Conservation (phyloP, 2,888 invertebrate genomes). For the Acutogordius australiensis region DNA sequence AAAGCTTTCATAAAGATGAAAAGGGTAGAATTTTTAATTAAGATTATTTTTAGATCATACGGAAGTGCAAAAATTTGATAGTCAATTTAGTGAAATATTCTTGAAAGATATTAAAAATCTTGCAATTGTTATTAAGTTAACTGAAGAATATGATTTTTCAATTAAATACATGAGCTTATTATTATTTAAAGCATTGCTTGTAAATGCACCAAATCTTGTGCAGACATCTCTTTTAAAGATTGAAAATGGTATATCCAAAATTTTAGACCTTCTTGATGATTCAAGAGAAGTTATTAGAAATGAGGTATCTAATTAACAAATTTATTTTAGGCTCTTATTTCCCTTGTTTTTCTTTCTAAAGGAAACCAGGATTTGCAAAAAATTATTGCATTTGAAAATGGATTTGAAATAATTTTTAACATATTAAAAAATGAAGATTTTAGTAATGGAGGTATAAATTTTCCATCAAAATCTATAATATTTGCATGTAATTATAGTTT, state of each 20-base stretch:
- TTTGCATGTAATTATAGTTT: not conserved
- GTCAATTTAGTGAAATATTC: constrained; percentile 6
- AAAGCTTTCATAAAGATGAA: no score
- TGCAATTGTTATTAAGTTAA: not conserved
- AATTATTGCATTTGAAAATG: constrained; percentile 94
- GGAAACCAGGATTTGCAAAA: constrained; percentile 89
- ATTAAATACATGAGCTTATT: constrained; percentile 65
- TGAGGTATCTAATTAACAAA: constrained; percentile 28
- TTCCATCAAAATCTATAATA: not conserved
- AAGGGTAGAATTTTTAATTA: no score
- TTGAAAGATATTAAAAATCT: constrained; percentile 6
- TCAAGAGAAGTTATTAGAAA: constrained; percentile 76
- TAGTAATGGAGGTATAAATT: constrained; percentile 46
- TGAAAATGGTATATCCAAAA: constrained; percentile 66
- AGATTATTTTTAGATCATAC: no score
- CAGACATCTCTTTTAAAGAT: constrained; percentile 29
- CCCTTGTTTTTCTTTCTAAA: constrained; percentile 65
- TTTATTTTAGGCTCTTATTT: constrained; percentile 35
- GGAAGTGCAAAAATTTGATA: not conserved
- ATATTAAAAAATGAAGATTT: constrained; percentile 66
- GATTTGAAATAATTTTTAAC: constrained; percentile 72
- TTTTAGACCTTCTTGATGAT: constrained; percentile 79
- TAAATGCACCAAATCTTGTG: constrained; percentile 36
- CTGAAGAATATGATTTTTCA: constrained; percentile 59
- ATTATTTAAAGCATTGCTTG: constrained; percentile 52